Percentiles rank a stretch among this genome's conserved stretches.
phyloP scores from a whole-genome alignment of 92 coral and sea anemone species.

The Heliopora coerulea region DNA sequence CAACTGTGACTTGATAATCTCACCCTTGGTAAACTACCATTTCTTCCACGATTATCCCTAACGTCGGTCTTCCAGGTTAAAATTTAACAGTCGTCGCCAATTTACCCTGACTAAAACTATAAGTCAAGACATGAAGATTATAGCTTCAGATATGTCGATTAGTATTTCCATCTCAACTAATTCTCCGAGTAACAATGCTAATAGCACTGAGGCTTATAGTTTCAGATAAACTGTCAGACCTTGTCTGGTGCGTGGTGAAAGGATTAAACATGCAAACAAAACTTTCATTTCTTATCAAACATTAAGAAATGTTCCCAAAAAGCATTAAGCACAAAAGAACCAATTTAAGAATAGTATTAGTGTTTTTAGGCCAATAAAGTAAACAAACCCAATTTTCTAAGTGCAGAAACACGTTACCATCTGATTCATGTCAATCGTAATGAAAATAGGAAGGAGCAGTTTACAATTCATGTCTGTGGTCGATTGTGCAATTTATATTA shows the following conservation, averaged over 20 bases:
- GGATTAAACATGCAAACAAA: background rate
- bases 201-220: background rate
- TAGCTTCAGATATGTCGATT: background rate
- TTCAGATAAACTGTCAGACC: background rate
- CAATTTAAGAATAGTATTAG: background rate
- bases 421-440: too few species aligned
- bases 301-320: background rate
- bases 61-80: too few species aligned
- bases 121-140: background rate
- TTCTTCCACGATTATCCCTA: too few species aligned
- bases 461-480: too few species aligned
- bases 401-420: too few species aligned
- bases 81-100: too few species aligned
- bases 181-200: background rate
- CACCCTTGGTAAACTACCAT: too few species aligned
- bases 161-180: background rate
- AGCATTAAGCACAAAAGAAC: background rate
- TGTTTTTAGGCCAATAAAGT: background rate
- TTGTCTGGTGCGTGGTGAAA: background rate
- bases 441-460: too few species aligned
- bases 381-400: too few species aligned
- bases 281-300: background rate
- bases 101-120: too few species aligned
- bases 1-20: too few species aligned
- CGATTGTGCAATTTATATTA: too few species aligned